Evolutionary conservation across 2,113 vertebrate genomes (phyloP), one percentile per base, ranked within the genome.

Genomic region (Manacus vitellinus): DNA sequence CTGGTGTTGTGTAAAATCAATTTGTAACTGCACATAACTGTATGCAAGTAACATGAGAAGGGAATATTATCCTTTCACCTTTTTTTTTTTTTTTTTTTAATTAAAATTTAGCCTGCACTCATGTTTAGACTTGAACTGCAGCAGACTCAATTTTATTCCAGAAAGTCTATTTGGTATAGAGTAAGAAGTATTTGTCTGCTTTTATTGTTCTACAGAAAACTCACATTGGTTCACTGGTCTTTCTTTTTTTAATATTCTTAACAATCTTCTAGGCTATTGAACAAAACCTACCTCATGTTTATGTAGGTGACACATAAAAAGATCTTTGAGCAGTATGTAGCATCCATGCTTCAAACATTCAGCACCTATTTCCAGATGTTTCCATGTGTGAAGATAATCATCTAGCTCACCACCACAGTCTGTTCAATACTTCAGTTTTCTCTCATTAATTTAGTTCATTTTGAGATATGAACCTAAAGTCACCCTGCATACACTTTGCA

Each of bases 221-320:
- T 79, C 16, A 9, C 9, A 35, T 41, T 77, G 17, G 13, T 94
- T 95, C 65, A 59, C 15, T 75, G 16, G 19, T 33, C 31, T 70
- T 82, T 37, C 19, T 39, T 52, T 74, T 52, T 4, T 10, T 2
- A 35, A n/a, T 89, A 62, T 46, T 70, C 10, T 71, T 83, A 86
- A 47, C 43, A 62, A n/a, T 85, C 88, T 79, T 89, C 23, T 35
- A 61, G 21, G 28, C 58, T 67, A 78, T 21, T 51, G 65, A 88
- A 73, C 16, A 85, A 80, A 91, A 87, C 21, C 73, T 94, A 75
- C 89, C 94, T 97, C 95, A 70, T 51, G n/a, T 80, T 90, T 72
- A 23, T 61, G 75, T 63, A 54, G 73, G 41, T 41, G n/a, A 76
- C 10, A 49, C 7, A 31, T 52, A 16, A 72, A 28, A 95, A 62